These are phyloP conservation scores for Holothuria leucospilota DNA, from an alignment of 53 echinoderm and acorn worm genomes.

Conservation along the genomic window DNA sequence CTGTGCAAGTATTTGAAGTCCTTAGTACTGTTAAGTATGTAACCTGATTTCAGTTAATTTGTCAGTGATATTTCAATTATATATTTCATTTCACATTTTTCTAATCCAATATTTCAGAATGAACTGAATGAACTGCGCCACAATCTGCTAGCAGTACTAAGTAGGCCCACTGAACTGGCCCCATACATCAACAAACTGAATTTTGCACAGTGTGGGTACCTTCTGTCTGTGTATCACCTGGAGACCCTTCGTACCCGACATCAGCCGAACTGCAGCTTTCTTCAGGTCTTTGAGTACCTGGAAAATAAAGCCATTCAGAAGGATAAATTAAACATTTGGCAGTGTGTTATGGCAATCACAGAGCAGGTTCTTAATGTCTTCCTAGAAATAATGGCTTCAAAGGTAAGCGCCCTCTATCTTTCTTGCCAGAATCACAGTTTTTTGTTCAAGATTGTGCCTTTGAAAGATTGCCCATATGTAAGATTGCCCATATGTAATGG, in stretches of 20 bases:
- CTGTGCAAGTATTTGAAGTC: no score
- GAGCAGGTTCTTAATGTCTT: slow-evolving; percentile 88
- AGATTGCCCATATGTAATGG: no score
- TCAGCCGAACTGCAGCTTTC: slow-evolving; percentile 76
- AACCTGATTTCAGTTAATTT: no score
- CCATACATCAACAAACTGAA: slow-evolving; percentile 92
- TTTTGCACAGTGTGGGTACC: slow-evolving; percentile 98
- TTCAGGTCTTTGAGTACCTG: slow-evolving; percentile 80
- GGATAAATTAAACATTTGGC: slow-evolving; percentile 97
- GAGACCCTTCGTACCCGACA: slow-evolving; percentile 85
- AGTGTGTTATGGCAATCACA: slow-evolving; percentile 82
- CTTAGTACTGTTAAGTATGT: no score
- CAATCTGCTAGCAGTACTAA: slow-evolving; percentile 78
- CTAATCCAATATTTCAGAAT: slow-evolving; percentile 54
- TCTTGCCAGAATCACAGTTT: no score
- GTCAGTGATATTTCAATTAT: not conserved
- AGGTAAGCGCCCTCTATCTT: slow-evolving; percentile 46
- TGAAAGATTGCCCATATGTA: no score
- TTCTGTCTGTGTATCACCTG: slow-evolving; percentile 89
- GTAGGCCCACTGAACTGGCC: slow-evolving; percentile 75
- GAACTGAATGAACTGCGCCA: slow-evolving; percentile 94
- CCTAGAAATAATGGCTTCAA: slow-evolving; percentile 87
- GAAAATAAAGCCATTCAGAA: slow-evolving; percentile 91
- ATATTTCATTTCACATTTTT: not conserved
- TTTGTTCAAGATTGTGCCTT: no score